These are phyloP conservation scores for Enteromius paludinosus DNA, from an alignment of 2,797 vertebrate genomes.

Conservation along the genomic window DNA sequence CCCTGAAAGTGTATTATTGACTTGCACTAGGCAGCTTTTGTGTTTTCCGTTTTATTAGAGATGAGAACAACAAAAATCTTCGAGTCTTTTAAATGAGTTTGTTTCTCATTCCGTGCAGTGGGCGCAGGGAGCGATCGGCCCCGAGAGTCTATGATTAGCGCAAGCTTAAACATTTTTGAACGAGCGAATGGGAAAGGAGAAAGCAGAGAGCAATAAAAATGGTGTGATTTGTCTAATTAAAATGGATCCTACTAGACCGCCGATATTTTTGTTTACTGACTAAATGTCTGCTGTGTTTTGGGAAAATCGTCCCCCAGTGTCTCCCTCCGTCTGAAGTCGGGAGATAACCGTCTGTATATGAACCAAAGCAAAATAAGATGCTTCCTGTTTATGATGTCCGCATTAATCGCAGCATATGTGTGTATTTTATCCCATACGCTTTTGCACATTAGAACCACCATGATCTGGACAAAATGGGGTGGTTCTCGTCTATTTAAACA, in stretches of 20 bases:
- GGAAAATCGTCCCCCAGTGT: conserved; percentile 55
- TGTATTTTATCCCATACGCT: conserved; percentile 12
- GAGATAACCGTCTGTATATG: conserved; percentile 53
- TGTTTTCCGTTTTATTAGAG: conserved; percentile 30
- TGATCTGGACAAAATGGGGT: conserved; percentile 24
- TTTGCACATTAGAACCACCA: conserved; percentile 2
- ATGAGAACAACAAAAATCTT: conserved; percentile 15
- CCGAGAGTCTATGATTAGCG: conserved; percentile 42
- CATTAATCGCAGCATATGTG: conserved; percentile 3
- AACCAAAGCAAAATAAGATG: conserved; percentile 38
- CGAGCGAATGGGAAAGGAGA: conserved; percentile 30
- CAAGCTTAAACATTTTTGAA: conserved; percentile 40
- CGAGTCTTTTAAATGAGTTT: conserved; percentile 17
- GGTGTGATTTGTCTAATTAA: conserved; percentile 68
- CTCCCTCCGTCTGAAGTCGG: conserved; percentile 52
- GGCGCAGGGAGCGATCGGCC: not conserved
- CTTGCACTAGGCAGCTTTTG: conserved; percentile 23
- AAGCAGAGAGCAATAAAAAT: conserved; percentile 50
- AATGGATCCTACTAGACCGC: conserved; percentile 61
- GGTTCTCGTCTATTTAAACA: conserved; percentile 25
- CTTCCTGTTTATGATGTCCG: conserved; percentile 46
- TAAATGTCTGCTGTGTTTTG: conserved; percentile 68
- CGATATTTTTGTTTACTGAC: conserved; percentile 68
- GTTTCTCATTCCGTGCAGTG: conserved; percentile 38
- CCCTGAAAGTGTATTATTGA: conserved; percentile 29